Conservation (phyloP, 2,797 vertebrate genomes). For the Neostethus bicornis region DNA sequence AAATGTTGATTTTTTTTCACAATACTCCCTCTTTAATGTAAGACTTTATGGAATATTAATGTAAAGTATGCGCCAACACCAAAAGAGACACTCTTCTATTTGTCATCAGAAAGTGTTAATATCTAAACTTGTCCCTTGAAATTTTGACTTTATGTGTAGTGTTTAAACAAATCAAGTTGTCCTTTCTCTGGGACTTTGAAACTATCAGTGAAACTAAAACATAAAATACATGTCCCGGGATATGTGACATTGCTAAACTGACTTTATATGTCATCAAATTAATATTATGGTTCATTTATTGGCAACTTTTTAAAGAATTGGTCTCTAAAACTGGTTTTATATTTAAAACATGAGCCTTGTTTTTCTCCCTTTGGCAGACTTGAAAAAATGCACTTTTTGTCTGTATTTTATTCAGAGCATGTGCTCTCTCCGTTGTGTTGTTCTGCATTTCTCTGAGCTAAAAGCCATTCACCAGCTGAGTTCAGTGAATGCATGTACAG, state of each 20-base stretch:
- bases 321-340: not conserved
- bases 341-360: not conserved
- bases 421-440: conserved; percentile 20
- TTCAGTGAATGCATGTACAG: conserved; percentile 55
- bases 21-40: no score
- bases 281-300: no score
- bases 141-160: not conserved
- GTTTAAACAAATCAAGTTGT: not conserved
- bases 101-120: no score
- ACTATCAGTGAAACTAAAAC: no score
- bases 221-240: no score
- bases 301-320: not conserved
- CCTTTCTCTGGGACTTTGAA: no score
- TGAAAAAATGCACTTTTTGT: not conserved
- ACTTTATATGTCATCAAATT: no score
- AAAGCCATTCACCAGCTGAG: conserved; percentile 51
- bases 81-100: no score
- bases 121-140: not conserved
- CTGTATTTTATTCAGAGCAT: conserved; percentile 6
- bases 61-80: no score
- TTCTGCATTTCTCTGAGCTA: conserved; percentile 34
- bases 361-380: not conserved
- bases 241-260: no score
- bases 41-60: no score
- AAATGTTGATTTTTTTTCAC: no score